phyloP scores from a whole-genome alignment of 2,888 invertebrate species.

The Cantharis rufa region DNA sequence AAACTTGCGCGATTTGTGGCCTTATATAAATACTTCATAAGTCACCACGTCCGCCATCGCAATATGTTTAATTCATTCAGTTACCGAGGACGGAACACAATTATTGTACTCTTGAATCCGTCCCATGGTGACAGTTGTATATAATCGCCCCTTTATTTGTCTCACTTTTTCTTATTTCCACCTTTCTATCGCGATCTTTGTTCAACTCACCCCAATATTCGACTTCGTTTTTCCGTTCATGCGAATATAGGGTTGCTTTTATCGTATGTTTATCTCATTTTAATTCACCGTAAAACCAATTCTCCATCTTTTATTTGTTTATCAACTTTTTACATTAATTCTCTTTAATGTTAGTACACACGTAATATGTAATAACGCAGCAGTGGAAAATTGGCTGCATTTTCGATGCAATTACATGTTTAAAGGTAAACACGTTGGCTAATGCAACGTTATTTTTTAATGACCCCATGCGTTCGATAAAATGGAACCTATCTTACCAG shows the following conservation, averaged over 20 bases:
- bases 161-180: neutral
- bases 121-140: constrained; percentile 66
- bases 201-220: neutral
- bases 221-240: constrained; percentile 7
- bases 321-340: neutral
- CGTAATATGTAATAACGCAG: neutral
- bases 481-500: neutral
- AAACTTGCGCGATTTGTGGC: constrained; percentile 38
- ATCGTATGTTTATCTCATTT: constrained; percentile 3
- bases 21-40: constrained; percentile 39
- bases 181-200: neutral
- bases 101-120: constrained; percentile 58
- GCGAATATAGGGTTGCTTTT: neutral
- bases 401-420: neutral
- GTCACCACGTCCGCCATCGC: constrained; percentile 34
- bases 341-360: neutral
- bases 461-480: neutral
- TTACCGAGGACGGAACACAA: constrained; percentile 51
- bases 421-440: neutral
- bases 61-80: constrained; percentile 52
- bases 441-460: neutral
- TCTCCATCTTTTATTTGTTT: neutral
- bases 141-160: constrained; percentile 55
- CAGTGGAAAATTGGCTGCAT: neutral
- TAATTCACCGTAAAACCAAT: constrained; percentile 1